Evolutionary conservation across 2,113 vertebrate genomes (phyloP).

Genomic region (Barnardius zonarius): DNA sequence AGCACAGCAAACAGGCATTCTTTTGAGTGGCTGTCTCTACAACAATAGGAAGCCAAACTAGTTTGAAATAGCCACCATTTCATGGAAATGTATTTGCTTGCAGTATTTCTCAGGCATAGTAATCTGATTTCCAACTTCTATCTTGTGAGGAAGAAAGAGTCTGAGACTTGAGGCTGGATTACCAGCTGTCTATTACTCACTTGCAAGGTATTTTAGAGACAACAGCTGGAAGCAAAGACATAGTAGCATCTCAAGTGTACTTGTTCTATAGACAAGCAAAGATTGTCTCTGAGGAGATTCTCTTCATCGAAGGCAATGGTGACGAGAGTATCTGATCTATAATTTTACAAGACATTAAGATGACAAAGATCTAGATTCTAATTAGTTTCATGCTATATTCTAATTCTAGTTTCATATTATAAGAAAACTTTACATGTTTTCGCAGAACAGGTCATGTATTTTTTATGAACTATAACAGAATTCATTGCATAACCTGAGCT

Average conservation of each 20-base stretch:
- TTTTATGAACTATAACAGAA: not conserved
- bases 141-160: not conserved
- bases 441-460: not conserved
- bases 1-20: rapidly evolving
- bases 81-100: not conserved
- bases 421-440: not conserved
- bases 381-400: not conserved
- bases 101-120: not conserved
- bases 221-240: not conserved
- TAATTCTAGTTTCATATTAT: not conserved
- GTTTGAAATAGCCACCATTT: not conserved
- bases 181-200: not conserved
- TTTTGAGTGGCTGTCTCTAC: not conserved
- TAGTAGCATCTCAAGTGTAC: not conserved
- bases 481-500: not conserved
- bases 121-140: not conserved
- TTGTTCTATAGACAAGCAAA: not conserved
- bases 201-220: not conserved
- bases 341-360: not conserved
- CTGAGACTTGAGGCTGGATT: not conserved
- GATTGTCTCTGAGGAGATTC: not conserved
- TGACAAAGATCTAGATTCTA: not conserved
- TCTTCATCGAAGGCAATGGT: not conserved
- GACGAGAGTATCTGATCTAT: not conserved
- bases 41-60: not conserved